phyloP scores from a whole-genome alignment of 2,113 vertebrate genomes.

The Leucoraja erinaceus region DNA sequence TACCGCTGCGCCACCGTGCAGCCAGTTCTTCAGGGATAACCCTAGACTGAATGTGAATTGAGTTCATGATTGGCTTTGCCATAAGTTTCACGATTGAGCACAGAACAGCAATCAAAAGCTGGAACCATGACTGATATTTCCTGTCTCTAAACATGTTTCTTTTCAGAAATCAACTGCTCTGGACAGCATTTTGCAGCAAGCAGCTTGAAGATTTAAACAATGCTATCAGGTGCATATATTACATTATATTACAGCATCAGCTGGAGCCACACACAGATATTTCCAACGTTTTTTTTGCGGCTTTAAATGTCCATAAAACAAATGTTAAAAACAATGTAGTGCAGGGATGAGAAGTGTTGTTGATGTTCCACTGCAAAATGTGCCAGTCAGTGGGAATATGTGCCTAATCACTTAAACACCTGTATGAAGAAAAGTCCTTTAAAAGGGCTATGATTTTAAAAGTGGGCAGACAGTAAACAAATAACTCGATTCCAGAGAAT shows the following conservation, averaged over 20 bases:
- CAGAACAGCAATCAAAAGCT: conserved; percentile 1
- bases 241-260: not conserved
- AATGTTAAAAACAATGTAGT: not conserved
- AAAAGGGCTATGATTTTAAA: not conserved
- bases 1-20: no score
- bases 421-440: not conserved
- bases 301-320: not conserved
- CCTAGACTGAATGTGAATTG: not conserved
- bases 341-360: not conserved
- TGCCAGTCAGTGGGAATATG: not conserved
- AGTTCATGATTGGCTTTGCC: not conserved
- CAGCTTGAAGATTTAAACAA: not conserved
- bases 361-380: not conserved
- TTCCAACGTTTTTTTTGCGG: not conserved
- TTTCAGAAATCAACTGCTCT: not conserved
- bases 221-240: not conserved
- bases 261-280: not conserved
- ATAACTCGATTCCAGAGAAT: not conserved
- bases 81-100: not conserved
- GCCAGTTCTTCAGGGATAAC: not conserved
- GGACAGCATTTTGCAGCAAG: not conserved
- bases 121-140: not conserved
- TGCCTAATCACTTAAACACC: not conserved
- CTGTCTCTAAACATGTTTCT: not conserved
- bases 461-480: not conserved